Evolutionary conservation across 2,888 invertebrate genomes (phyloP).

Genomic region (Aphidoletes aphidimyza): DNA sequence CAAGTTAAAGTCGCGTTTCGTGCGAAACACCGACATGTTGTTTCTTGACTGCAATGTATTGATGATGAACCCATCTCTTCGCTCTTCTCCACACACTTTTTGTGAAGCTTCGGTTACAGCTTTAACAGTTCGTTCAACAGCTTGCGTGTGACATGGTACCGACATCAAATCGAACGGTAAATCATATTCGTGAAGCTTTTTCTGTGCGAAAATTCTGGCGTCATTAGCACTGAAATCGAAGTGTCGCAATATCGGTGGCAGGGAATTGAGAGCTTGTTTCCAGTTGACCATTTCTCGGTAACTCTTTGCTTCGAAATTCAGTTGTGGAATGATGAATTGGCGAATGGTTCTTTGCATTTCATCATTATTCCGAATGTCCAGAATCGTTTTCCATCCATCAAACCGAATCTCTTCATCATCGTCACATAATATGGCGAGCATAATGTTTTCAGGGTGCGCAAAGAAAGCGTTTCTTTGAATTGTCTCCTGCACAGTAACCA

Average conservation of each 20-base stretch:
- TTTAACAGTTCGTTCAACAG: not conserved
- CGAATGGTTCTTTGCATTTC: not conserved
- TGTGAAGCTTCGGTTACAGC: not conserved
- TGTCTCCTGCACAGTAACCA: not conserved
- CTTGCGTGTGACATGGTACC: not conserved
- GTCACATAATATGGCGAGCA: not conserved
- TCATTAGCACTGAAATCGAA: not conserved
- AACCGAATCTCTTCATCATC: not conserved
- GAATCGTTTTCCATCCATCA: not conserved
- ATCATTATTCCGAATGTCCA: not conserved
- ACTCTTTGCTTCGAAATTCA: not conserved
- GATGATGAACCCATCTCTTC: not conserved
- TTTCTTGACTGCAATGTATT: not conserved
- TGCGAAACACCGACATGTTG: too few relatives aligned
- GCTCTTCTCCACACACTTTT: not conserved
- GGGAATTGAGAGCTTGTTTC: not conserved
- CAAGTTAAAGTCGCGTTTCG: too few relatives aligned
- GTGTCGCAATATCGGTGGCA: not conserved
- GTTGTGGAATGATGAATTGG: not conserved
- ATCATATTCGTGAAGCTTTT: not conserved
- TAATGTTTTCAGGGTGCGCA: not conserved
- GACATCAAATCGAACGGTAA: not conserved
- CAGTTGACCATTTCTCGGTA: not conserved
- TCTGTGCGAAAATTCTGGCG: not conserved
- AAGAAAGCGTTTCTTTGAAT: not conserved